Evolutionary conservation across 1,140 invertebrate species (phyloP), one percentile per base, ranked within the genome.

Genomic region (Centruroides vittatus): DNA sequence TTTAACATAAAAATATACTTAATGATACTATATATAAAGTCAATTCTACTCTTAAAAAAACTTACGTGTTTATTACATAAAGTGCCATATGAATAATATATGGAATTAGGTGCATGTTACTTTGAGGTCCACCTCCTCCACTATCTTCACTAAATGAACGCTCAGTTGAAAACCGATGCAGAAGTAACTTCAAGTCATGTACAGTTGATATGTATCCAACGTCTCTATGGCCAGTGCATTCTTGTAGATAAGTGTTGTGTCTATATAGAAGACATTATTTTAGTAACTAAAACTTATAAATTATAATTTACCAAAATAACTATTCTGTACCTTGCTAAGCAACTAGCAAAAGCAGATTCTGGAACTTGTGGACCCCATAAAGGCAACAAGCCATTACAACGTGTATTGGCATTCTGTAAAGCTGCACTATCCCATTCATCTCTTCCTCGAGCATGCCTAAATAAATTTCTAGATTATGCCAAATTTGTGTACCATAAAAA

Each of bases 341-440:
- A 94, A 62, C 85, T 91, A 1, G 92, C 93, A 74, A 95, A 98
- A 10, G 88, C 88, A 0, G 91, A 90, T 73, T 98, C 94, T 0
- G 90, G 85, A 4, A 98, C 93, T 69, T 93, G 86, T 3, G 93
- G 92, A 5, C 94, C 94, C 93, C 93, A 98, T 5, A 98, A 75
- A 3, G 95, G 95, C 57, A 98, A 75, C 58, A 99, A 74, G 1
- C 94, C 93, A 75, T 99, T 99, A 72, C 95, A 98, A 62, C 89
- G 86, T 0, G 94, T 98, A 69, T 96, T 98, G 0, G 93, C 93
- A 76, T 98, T 99, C 74, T 98, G 94, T 51, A 98, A 76, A 4
- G 93, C 91, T 0, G 95, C 94, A 61, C 89, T 93, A 72, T 98
- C 94, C 95, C 94, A 98, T 75, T 98, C 94, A 70, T 98, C 93